Evolutionary conservation across 92 coral and sea anemone species (phyloP), one percentile per base, ranked within the genome.

Genomic region (Chrysogorgia sp.): DNA sequence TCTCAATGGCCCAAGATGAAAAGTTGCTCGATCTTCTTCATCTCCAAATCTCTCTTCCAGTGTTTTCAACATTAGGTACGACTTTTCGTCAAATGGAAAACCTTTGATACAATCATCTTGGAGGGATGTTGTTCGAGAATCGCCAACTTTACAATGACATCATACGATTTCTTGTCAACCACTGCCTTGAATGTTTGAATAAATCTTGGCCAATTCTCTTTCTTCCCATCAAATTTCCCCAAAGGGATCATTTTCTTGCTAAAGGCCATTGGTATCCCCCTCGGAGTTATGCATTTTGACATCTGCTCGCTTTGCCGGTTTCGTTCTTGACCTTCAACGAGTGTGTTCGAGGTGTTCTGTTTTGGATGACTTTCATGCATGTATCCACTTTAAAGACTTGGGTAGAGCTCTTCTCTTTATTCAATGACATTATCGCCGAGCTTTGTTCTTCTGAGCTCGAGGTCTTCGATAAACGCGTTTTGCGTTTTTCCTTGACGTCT

Each of bases 91-190:
- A 55, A 74, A 74, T n/a, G 71, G 76, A 49, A 74, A 74, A 1
- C 80, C 71, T 55, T 31, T 74, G 13, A 74, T 74, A 32, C 80
- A 74, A 21, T 74, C 75, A 15, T 2, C 5, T 1, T 71, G 2
- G 35, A 0, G 1, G 53, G 26, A 24, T 74, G 80, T 19, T 40
- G 8, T 40, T 74, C 80, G 40, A 74, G 22, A 10, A 74, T 74
- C 7, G 71, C 80, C 7, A 49, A 32, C 26, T 74, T 74, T 14
- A 74, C 71, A 1, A 74, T 26, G 5, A 25, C 40, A 28, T 74
- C 80, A 34, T 63, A 74, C 1, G 71, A 40, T 55, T 74, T 71
- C 12, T 74, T 74, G 26, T 74, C 70, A 2, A 74, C 75, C 33
- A 74, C 80, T 0, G 80, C 80, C 26, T 48, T 55, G 30, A 74